Percentiles rank a stretch among this genome's conserved stretches.
Conservation (phyloP, 2,888 invertebrate species). For the Schizaphis graminum region DNA sequence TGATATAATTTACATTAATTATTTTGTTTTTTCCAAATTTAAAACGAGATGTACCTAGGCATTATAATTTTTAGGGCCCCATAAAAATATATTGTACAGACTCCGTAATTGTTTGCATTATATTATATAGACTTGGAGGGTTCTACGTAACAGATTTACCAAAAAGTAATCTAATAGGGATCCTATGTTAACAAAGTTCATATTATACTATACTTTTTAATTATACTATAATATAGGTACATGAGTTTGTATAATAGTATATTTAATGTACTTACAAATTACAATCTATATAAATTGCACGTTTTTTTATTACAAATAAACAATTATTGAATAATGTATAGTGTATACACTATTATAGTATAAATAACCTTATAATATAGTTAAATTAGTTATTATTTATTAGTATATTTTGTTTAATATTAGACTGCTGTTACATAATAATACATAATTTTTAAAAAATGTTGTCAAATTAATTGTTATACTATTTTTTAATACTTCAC, state of each 20-base stretch:
- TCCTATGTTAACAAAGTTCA: constrained; percentile 5
- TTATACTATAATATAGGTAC: neutral
- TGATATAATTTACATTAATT: neutral
- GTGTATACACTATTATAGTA: neutral
- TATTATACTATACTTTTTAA: neutral
- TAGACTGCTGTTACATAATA: neutral
- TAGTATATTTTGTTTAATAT: neutral
- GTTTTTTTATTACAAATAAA: neutral
- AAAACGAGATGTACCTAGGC: neutral
- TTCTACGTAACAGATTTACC: neutral
- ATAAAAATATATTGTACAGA: neutral
- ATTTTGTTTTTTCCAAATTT: neutral
- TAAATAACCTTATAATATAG: neutral
- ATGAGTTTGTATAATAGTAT: neutral
- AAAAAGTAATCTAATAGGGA: neutral
- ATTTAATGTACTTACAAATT: neutral
- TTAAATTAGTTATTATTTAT: neutral
- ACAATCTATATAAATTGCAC: neutral
- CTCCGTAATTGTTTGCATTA: neutral
- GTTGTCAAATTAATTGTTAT: neutral
- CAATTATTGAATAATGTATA: neutral
- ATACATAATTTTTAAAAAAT: neutral
- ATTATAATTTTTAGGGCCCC: neutral
- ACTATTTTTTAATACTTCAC: neutral
- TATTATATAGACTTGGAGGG: neutral